phyloP scores from a whole-genome alignment of 37 sponge, comb jelly and placozoan species.

The Ianthella basta region DNA sequence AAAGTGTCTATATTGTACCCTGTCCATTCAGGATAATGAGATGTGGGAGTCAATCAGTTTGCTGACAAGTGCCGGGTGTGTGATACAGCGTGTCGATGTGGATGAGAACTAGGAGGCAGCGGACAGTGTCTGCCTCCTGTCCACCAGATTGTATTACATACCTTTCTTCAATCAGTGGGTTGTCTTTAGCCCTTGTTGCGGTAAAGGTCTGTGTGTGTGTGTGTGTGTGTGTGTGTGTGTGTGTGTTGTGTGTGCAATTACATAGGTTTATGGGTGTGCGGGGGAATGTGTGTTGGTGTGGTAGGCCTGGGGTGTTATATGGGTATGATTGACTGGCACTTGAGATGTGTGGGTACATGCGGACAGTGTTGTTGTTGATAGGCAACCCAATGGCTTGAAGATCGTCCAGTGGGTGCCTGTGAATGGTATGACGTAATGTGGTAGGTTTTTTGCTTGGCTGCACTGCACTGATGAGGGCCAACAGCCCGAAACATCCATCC shows the following conservation, averaged over 20 bases:
- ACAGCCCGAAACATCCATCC: background rate
- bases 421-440: background rate
- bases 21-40: too few species aligned
- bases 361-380: conserved; percentile 6
- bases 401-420: conserved; percentile 13
- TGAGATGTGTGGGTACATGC: conserved; percentile 25
- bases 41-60: background rate
- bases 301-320: too few species aligned
- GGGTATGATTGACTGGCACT: too few species aligned
- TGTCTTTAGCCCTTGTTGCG: conserved; percentile 34
- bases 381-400: background rate
- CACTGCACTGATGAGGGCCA: too few species aligned
- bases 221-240: conserved; percentile 14
- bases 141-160: too few species aligned
- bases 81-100: too few species aligned
- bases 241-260: too few species aligned
- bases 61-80: too few species aligned
- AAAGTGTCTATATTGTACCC: too few species aligned
- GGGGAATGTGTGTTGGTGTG: conserved; percentile 2
- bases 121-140: too few species aligned
- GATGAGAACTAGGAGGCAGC: too few species aligned
- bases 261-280: conserved; percentile 16
- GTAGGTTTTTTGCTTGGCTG: conserved; percentile 6
- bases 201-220: background rate
- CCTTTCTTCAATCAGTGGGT: too few species aligned